Percentiles rank a stretch among this genome's conserved stretches.
These are phyloP conservation scores for Neomonachus schauinslandi DNA, from an alignment of 2,113 vertebrate species.

Conservation along the genomic window DNA sequence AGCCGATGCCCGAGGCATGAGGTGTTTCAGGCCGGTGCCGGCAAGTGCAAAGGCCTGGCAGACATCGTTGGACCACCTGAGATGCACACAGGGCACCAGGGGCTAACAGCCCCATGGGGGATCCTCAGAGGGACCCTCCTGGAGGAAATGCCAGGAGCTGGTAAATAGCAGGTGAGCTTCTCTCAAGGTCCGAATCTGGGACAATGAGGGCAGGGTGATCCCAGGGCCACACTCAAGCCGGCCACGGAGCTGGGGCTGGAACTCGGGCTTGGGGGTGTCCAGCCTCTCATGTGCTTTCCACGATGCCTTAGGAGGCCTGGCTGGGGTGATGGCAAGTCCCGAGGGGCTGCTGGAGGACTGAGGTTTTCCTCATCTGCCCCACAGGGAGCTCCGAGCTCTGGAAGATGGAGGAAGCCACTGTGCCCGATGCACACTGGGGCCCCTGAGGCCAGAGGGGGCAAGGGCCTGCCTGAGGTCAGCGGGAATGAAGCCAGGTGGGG, in stretches of 20 bases:
- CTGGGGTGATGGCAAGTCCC: not conserved
- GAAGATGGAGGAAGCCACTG: not conserved
- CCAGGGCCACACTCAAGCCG: not conserved
- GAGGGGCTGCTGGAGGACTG: not conserved
- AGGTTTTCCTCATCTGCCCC: not conserved
- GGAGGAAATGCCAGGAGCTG: not conserved
- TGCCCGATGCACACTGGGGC: not conserved
- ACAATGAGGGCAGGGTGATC: not conserved
- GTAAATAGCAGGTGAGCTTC: not conserved
- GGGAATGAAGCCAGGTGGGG: accelerated
- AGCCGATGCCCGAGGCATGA: not conserved
- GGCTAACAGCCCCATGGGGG: not conserved
- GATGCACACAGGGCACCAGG: not conserved
- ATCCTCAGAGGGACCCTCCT: not conserved
- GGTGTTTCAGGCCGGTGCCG: accelerated
- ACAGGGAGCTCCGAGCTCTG: not conserved
- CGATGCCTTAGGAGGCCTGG: not conserved
- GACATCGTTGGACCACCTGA: accelerated
- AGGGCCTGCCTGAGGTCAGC: not conserved
- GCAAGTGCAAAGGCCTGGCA: not conserved
- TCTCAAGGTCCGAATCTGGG: not conserved
- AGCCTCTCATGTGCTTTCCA: not conserved
- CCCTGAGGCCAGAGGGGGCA: not conserved
- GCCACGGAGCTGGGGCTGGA: not conserved
- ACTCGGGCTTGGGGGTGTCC: not conserved